Evolutionary conservation across 2,113 vertebrate species (phyloP).

Genomic region (Piprites chloris): DNA sequence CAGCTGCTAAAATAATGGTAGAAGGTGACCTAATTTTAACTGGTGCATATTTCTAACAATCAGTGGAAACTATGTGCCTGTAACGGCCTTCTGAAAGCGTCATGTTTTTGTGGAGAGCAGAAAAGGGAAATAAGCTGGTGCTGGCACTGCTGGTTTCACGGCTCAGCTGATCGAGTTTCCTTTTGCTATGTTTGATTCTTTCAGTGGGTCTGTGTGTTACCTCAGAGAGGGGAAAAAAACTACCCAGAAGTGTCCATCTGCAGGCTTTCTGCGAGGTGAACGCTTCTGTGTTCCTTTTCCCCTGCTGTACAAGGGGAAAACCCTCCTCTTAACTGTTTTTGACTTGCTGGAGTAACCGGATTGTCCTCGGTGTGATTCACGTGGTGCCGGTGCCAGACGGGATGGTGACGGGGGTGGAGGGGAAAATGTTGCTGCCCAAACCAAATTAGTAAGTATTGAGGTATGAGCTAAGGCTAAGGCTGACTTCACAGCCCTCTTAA

Average conservation of each 20-base stretch:
- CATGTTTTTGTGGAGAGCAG: conserved; percentile 34
- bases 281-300: background rate
- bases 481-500: background rate
- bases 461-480: background rate
- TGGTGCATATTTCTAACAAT: conserved; percentile 48
- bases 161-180: background rate
- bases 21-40: conserved; percentile 56
- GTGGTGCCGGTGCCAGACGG: background rate
- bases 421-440: background rate
- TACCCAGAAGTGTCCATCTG: background rate
- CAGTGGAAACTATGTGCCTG: conserved; percentile 51
- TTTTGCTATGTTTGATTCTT: background rate
- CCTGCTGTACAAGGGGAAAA: background rate
- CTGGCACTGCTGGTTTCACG: background rate
- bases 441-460: conserved; percentile 14
- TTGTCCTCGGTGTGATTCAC: conserved; percentile 18
- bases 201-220: background rate
- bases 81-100: conserved; percentile 19
- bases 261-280: background rate
- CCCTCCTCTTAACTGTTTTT: background rate
- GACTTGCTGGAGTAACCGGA: background rate
- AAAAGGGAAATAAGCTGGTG: conserved; percentile 13
- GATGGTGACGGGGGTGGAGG: background rate
- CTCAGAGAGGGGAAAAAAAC: background rate
- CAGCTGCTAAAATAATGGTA: conserved; percentile 33